Conservation (phyloP, 2,888 invertebrate species). For the Dysmachus trigonus region DNA sequence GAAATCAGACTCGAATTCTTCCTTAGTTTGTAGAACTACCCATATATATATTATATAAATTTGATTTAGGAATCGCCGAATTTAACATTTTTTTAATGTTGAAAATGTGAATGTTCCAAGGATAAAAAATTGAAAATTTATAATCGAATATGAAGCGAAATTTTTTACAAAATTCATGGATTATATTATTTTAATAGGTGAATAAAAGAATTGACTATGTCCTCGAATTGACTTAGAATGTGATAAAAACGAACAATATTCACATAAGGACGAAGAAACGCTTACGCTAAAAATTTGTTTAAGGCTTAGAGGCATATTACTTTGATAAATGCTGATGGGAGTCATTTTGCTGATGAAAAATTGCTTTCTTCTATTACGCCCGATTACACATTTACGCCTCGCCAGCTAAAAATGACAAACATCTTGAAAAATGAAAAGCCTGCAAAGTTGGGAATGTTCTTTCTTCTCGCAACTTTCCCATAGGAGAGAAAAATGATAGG, state of each 20-base stretch:
- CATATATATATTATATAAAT: too few species aligned
- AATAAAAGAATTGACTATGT: background rate
- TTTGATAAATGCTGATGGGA: constrained; percentile 71
- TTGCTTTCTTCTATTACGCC: constrained; percentile 10
- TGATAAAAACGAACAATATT: background rate
- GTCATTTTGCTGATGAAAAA: constrained; percentile 69
- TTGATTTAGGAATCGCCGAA: too few species aligned
- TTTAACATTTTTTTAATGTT: too few species aligned
- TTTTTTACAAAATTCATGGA: too few species aligned
- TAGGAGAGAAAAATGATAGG: background rate
- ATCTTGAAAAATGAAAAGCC: constrained; percentile 16
- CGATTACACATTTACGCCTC: constrained; percentile 16
- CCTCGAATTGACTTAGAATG: background rate
- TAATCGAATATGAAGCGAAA: too few species aligned
- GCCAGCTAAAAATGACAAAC: constrained; percentile 7
- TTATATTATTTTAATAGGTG: too few species aligned
- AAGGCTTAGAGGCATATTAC: constrained; percentile 56
- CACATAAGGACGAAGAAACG: background rate
- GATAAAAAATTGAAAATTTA: background rate
- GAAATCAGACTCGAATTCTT: too few species aligned
- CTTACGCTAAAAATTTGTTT: background rate
- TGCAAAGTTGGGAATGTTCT: constrained; percentile 2
- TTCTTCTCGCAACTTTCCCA: background rate
- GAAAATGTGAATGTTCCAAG: background rate
- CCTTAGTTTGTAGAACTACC: too few species aligned